These are phyloP conservation scores for Erpobdella octoculata DNA, from an alignment of 2,888 invertebrate genomes.

Conservation along the genomic window DNA sequence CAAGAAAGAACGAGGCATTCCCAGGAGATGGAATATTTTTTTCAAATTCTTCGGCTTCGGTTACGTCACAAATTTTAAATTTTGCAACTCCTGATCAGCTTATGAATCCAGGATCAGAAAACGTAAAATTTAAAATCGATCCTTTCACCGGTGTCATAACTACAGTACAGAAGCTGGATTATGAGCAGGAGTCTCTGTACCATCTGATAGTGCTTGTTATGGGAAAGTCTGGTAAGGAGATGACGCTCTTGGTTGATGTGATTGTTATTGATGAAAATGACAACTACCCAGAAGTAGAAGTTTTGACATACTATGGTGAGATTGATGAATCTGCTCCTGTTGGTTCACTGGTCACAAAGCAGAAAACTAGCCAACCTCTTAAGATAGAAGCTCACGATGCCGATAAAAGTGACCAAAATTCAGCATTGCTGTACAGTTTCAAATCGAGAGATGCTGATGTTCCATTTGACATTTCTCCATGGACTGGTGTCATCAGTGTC, in stretches of 20 bases:
- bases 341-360: not conserved
- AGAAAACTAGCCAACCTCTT: not conserved
- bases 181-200: not conserved
- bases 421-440: not conserved
- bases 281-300: not conserved
- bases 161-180: not conserved
- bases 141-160: constrained; percentile 1
- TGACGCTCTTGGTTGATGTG: not conserved
- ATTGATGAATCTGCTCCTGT: not conserved
- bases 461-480: not conserved
- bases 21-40: too few species aligned
- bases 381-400: not conserved
- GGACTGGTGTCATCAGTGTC: not conserved
- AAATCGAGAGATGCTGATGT: not conserved
- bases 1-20: too few species aligned
- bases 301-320: not conserved
- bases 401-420: not conserved
- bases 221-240: not conserved
- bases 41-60: too few species aligned
- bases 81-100: too few species aligned
- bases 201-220: not conserved
- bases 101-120: too few species aligned
- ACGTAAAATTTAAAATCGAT: not conserved
- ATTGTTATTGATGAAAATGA: not conserved
- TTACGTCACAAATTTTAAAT: too few species aligned